Evolutionary conservation across 2,797 vertebrate species (phyloP).

Genomic region (Dallia pectoralis): DNA sequence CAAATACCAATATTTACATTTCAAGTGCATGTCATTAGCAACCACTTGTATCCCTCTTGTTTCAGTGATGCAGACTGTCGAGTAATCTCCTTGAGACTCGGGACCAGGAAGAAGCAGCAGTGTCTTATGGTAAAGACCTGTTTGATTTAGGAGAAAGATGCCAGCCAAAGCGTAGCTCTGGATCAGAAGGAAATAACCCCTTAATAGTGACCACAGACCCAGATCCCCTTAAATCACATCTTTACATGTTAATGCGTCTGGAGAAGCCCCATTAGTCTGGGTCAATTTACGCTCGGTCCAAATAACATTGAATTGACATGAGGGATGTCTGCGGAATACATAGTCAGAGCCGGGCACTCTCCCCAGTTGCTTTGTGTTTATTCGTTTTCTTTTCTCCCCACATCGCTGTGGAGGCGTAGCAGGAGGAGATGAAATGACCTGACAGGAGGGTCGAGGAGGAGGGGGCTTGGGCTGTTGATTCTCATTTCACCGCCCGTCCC

Average conservation of each 20-base stretch:
- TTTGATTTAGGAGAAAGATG: constrained; percentile 42
- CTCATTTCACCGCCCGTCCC: constrained; percentile 61
- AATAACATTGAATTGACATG: constrained; percentile 59
- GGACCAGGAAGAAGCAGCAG: constrained; percentile 36
- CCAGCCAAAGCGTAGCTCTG: constrained; percentile 31
- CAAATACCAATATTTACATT: constrained; percentile 36
- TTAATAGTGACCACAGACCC: constrained; percentile 31
- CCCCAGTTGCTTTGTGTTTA: constrained; percentile 64
- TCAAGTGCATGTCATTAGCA: background rate
- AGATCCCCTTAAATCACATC: constrained; percentile 24
- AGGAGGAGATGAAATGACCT: constrained; percentile 57
- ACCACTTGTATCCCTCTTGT: constrained; percentile 38
- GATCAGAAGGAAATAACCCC: constrained; percentile 30
- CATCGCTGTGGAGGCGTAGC: constrained; percentile 44
- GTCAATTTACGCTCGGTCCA: constrained; percentile 33
- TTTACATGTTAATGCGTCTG: constrained; percentile 27
- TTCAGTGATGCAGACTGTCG: constrained; percentile 51
- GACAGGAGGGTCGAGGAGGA: constrained; percentile 52
- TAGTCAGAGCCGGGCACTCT: constrained; percentile 39
- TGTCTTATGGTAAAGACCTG: constrained; percentile 30
- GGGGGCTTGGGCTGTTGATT: constrained; percentile 68
- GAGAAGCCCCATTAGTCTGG: constrained; percentile 25
- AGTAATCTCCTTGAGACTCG: constrained; percentile 43
- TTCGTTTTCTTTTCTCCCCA: constrained; percentile 64
- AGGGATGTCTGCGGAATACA: constrained; percentile 37